Base-by-base conservation (phyloP, 2,797 vertebrate genomes). In the Channallabes apus region DNA sequence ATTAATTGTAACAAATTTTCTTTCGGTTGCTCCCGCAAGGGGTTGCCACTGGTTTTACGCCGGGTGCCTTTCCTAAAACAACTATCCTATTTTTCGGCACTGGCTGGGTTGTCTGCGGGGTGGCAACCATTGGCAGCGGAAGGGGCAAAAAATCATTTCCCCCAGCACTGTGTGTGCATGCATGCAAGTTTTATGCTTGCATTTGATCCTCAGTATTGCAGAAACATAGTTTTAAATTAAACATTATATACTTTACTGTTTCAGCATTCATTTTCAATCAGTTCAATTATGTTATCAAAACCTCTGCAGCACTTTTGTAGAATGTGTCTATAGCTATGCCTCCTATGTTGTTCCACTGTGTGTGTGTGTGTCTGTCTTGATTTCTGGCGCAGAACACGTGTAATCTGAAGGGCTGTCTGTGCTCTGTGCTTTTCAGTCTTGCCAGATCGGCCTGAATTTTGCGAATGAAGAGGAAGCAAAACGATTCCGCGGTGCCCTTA, bases 381-480 rank as follows among this genome's bases (percentile, higher is more conserved):
- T 38, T 17, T 9, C 51, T 11, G 18, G 51, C n/a, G 3, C 20
- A 3, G n/a, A 56, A 75, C n/a, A 4, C 7, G 0, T 54, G 75
- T 38, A 22, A 12, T 64, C 59, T 80, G 7, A 80, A 67, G 41
- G 20, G 12, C 24, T 67, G 27, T 67, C 46, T 84, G 67, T 58
- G 54, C 78, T 84, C 67, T 86, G 20, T 56, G 65, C 92, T 90
- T 91, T 93, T 91, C 91, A 99, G 98, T 92, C 93, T 83, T 97
- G 96, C 95, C 97, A 99, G 93, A 93, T 99, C 83, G 98, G 97
- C 91, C 95, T 99, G 93, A 99, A 99, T 95, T 99, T 98, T 90
- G 97, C 98, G 91, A 99, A 95, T 83, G 98, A 99, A 94, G 97
- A 99, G 92, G 98, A 99, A 92, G 97, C 98, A 91, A 97, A 97